phyloP scores from a whole-genome alignment of 2,797 vertebrate genomes.

The Adrianichthys oophorus region DNA sequence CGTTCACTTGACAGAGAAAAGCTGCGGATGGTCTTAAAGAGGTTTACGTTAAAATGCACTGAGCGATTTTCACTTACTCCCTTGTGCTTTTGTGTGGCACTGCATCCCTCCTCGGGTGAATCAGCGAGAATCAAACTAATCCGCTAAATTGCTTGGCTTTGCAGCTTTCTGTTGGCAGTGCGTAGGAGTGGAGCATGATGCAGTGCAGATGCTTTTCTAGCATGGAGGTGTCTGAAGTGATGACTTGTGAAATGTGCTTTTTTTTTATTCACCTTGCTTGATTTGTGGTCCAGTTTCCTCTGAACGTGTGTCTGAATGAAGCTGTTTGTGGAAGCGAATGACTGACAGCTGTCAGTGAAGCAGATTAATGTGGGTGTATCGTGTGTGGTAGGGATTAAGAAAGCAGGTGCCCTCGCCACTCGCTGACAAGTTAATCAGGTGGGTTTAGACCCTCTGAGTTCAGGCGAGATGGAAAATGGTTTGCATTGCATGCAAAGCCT shows the following conservation, averaged over 20 bases:
- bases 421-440: constrained; percentile 73
- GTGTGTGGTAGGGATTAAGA: background rate
- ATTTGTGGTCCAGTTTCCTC: background rate
- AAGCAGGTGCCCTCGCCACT: constrained; percentile 60
- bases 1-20: background rate
- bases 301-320: background rate
- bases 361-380: background rate
- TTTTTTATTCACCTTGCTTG: background rate
- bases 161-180: constrained; percentile 23
- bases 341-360: background rate
- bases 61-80: constrained; percentile 60
- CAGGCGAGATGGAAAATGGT: constrained; percentile 80
- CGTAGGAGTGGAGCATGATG: constrained; percentile 36
- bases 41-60: constrained; percentile 40
- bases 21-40: background rate
- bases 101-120: constrained; percentile 2
- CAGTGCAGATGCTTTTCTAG: constrained; percentile 16
- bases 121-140: constrained; percentile 41
- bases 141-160: constrained; percentile 31
- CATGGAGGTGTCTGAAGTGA: constrained; percentile 12
- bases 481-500: constrained; percentile 75
- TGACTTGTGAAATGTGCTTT: constrained; percentile 13
- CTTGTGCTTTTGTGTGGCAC: constrained; percentile 6
- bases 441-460: constrained; percentile 70
- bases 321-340: background rate